These are phyloP conservation scores for Odocoileus virginianus DNA, from an alignment of 2,113 vertebrate genomes.

Conservation along the genomic window DNA sequence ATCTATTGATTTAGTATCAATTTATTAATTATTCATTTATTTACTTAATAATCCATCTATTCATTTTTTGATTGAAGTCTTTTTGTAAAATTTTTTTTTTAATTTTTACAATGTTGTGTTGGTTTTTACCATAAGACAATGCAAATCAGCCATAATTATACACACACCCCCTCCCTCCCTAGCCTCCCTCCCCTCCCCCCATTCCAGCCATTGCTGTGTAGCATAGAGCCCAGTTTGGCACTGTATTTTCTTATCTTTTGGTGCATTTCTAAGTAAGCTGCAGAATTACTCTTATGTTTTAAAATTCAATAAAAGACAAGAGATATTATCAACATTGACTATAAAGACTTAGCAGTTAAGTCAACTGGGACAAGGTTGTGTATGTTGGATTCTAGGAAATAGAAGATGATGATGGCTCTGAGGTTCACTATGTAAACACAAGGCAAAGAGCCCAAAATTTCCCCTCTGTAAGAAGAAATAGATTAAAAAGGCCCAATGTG, in stretches of 20 bases:
- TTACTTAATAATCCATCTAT: background rate
- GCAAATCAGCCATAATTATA: background rate
- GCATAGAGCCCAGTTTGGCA: background rate
- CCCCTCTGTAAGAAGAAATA: background rate
- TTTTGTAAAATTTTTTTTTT: background rate
- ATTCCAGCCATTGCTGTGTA: background rate
- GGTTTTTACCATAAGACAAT: background rate
- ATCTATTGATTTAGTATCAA: background rate
- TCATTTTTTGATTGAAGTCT: background rate
- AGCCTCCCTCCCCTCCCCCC: background rate
- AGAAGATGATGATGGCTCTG: background rate
- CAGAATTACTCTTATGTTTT: background rate
- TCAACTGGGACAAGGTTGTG: background rate
- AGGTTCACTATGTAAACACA: background rate
- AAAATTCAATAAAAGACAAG: background rate
- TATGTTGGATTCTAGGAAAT: background rate
- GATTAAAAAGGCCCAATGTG: background rate
- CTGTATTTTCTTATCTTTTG: background rate
- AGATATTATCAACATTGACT: background rate
- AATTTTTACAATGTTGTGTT: background rate
- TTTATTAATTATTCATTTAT: background rate
- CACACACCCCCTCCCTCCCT: background rate
- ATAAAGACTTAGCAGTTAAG: background rate
- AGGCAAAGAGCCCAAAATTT: background rate
- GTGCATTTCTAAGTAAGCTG: background rate